phyloP scores from a whole-genome alignment of 2,888 invertebrate genomes.

The Odontocolon sp. region DNA sequence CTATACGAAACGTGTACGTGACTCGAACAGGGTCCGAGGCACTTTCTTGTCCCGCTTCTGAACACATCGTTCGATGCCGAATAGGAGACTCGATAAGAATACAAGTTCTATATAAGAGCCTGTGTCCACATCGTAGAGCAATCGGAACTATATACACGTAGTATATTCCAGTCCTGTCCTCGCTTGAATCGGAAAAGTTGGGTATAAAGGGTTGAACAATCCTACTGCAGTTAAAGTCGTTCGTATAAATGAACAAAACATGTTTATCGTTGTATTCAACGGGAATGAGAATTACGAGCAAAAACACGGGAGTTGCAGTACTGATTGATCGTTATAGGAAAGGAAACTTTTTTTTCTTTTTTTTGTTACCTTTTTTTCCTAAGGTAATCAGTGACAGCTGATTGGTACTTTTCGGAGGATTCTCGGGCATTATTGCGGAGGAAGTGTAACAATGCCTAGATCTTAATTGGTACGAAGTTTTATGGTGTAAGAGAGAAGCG shows the following conservation, averaged over 20 bases:
- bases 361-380: no score
- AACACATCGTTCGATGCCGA: slow-evolving; percentile 43
- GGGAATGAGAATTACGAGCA: neutral
- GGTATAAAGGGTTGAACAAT: neutral
- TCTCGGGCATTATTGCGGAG: neutral
- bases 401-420: neutral
- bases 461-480: neutral
- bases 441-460: neutral
- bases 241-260: neutral
- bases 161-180: no score
- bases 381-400: neutral
- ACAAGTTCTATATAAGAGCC: no score
- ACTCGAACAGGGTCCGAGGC: slow-evolving; percentile 36
- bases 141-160: no score
- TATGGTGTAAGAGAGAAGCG: no score
- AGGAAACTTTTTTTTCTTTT: neutral
- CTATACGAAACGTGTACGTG: slow-evolving; percentile 41
- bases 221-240: neutral
- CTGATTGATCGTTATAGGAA: neutral
- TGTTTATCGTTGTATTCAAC: slow-evolving; percentile 3
- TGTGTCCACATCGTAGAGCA: no score
- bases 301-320: neutral
- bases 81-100: slow-evolving; percentile 15
- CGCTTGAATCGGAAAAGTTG: no score
- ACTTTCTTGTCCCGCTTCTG: slow-evolving; percentile 48